Evolutionary conservation across 2,888 invertebrate species (phyloP), one percentile per base, ranked within the genome.

Genomic region (Amphiduros pacificus): DNA sequence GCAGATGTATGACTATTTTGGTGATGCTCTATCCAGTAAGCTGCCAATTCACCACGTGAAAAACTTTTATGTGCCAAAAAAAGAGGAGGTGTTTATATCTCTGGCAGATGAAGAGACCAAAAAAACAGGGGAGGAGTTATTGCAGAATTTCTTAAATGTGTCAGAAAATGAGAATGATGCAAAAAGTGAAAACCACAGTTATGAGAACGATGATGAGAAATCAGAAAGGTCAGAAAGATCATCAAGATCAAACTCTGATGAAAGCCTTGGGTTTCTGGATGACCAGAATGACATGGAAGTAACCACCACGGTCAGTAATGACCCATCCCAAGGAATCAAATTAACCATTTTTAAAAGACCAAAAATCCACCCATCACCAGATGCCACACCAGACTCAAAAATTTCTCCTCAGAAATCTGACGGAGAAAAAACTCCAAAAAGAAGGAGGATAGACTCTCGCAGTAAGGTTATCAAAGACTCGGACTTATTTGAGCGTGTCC

Each of bases 321-420:
- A 79, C 59, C 77, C 80, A 9, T 71, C 73, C 5, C 71, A 74
- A 36, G 83, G 83, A 14, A 80, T 83, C 53, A 83, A 82, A 65
- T 66, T 83, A 53, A 81, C 77, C 26, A 81, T 83, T 41, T 22
- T 24, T 4, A 53, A 52, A 31, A 3, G 31, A n/a, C 59, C 59
- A 1, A 74, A 48, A 36, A 29, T 55, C 24, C 44, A 62, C 20
- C 57, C 61, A 1, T 49, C 49, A n/a, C 41, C 54, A 1, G 51
- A 40, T 4, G 17, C 41, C 6, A n/a, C 24, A 36, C 36, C 36
- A 36, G 36, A 36, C n/a, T n/a, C n/a, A n/a, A n/a, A n/a, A n/a
- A n/a, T n/a, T 44, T 44, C 44, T 5, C n/a, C 44, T n/a, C 44
- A 44, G 20, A 44, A 17, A 44, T 36, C 36, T 11, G 44, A 44